phyloP scores from a whole-genome alignment of 2,113 vertebrate species.

The Pangasianodon gigas region DNA sequence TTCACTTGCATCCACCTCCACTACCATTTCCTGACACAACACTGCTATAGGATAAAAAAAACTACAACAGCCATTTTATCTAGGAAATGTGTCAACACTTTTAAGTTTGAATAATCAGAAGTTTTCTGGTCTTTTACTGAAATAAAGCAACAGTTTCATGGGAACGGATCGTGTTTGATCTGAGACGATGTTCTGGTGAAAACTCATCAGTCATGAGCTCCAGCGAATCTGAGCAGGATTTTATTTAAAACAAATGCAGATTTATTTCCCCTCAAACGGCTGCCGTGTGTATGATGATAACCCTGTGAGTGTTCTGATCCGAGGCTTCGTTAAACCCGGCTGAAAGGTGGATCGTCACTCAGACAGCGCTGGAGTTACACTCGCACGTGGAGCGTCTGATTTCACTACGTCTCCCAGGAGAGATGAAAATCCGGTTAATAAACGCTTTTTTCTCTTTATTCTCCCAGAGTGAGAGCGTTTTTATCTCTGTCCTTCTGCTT shows the following conservation, averaged over 20 bases:
- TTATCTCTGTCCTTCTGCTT: constrained; percentile 41
- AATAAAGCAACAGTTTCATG: not conserved
- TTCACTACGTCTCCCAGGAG: not conserved
- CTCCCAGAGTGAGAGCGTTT: constrained; percentile 52
- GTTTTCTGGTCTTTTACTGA: not conserved
- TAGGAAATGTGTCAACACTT: not conserved
- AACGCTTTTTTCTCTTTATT: constrained; percentile 53
- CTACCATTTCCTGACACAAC: too few relatives aligned
- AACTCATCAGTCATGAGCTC: not conserved
- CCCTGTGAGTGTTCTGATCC: not conserved
- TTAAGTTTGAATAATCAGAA: not conserved
- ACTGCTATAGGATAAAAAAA: too few relatives aligned
- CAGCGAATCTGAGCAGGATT: not conserved
- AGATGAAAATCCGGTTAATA: constrained; percentile 60
- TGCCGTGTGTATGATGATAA: not conserved
- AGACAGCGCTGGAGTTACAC: not conserved
- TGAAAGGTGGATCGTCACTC: not conserved
- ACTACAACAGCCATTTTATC: too few relatives aligned
- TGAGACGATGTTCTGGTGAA: not conserved
- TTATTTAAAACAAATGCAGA: not conserved
- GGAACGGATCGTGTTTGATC: not conserved
- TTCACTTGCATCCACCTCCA: too few relatives aligned
- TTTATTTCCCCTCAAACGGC: not conserved
- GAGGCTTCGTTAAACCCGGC: not conserved
- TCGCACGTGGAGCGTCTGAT: not conserved